Evolutionary conservation across 2,888 invertebrate species (phyloP).

Genomic region (Andrena chrysosceles): DNA sequence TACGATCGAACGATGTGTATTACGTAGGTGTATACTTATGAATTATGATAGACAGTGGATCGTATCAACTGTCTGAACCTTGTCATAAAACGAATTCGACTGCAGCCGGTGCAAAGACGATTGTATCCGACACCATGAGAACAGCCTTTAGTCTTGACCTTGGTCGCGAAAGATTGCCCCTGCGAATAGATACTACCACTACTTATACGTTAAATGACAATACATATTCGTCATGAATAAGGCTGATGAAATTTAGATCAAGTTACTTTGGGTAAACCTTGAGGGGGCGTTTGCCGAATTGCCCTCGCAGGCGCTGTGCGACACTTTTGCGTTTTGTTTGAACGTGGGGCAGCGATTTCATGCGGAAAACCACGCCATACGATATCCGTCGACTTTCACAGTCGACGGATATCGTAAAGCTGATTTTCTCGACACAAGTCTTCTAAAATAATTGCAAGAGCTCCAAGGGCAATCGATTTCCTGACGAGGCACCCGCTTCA

Average conservation of each 20-base stretch:
- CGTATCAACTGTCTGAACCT: not conserved
- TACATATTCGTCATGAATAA: too few relatives aligned
- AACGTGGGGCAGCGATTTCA: too few relatives aligned
- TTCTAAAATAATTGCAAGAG: not conserved
- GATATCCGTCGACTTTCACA: too few relatives aligned
- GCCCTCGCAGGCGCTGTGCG: too few relatives aligned
- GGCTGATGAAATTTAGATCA: too few relatives aligned
- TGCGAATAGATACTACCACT: constrained; percentile 1
- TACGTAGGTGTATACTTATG: not conserved
- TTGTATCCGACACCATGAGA: constrained; percentile 5
- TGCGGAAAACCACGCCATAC: too few relatives aligned
- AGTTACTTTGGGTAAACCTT: too few relatives aligned
- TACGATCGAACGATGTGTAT: not conserved
- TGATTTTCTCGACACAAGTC: not conserved
- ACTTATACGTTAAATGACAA: too few relatives aligned
- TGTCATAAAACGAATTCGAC: constrained; percentile 12
- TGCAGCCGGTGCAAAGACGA: not conserved
- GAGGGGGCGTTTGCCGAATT: too few relatives aligned
- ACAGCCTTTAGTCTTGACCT: constrained; percentile 12
- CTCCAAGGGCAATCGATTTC: constrained; percentile 1
- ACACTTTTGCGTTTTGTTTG: too few relatives aligned
- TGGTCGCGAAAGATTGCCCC: not conserved
- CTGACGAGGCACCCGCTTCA: not conserved
- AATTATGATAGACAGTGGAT: not conserved
- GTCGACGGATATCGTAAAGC: not conserved